Conservation (phyloP, 2,797 vertebrate species). For the Antennarius maculatus region DNA sequence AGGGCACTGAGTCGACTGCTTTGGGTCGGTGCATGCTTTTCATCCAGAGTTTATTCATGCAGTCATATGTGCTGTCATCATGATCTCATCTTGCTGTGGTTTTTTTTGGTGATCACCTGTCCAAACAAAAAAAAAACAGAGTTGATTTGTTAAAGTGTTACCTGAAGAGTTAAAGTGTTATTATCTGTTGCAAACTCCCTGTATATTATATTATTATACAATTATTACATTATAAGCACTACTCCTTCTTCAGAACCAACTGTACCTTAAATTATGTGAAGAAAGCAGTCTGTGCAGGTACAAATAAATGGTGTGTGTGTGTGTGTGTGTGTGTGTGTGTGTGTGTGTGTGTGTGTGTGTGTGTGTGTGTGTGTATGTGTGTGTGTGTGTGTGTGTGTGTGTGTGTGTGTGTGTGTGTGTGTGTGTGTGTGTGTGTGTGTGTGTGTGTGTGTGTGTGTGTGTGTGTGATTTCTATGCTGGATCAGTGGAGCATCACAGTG, state of each 20-base stretch:
- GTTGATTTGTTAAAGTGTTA: slow-evolving; percentile 36
- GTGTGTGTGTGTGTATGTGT: no score
- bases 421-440: background rate
- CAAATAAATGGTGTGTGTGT: background rate
- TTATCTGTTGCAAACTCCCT: background rate
- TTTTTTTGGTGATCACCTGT: slow-evolving; percentile 39
- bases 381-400: no score
- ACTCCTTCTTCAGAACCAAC: slow-evolving; percentile 2
- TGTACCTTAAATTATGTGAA: background rate
- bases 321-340: no score
- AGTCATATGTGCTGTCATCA: slow-evolving; percentile 45
- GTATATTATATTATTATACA: no score
- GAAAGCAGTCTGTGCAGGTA: background rate
- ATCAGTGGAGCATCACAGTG: slow-evolving; percentile 81
- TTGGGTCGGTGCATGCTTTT: background rate
- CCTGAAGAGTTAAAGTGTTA: slow-evolving; percentile 21
- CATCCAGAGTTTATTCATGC: slow-evolving; percentile 25
- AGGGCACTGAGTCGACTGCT: no score
- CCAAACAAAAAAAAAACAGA: slow-evolving; percentile 34
- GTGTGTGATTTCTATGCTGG: slow-evolving; percentile 25
- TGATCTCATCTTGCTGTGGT: slow-evolving; percentile 44
- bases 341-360: no score
- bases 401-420: no score
- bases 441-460: no score
- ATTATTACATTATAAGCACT: no score